Evolutionary conservation across 2,797 vertebrate genomes (phyloP).

Genomic region (Monodelphis domestica): DNA sequence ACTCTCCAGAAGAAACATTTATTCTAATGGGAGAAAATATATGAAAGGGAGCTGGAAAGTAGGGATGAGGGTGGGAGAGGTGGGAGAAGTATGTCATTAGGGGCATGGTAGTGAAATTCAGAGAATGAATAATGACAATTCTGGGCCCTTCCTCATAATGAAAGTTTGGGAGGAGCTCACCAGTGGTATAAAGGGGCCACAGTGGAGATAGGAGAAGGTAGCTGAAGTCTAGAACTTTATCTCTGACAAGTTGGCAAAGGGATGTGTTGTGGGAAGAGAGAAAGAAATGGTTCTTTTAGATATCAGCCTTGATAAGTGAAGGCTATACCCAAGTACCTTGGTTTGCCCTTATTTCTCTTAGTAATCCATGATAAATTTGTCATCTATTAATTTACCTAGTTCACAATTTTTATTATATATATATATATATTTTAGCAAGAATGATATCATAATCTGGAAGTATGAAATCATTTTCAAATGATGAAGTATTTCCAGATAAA

Average conservation of each 20-base stretch:
- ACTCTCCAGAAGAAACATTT: neutral
- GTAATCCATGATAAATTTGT: neutral
- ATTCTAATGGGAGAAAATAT: neutral
- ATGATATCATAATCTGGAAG: constrained; percentile 42
- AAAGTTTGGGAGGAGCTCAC: neutral
- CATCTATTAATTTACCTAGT: constrained; percentile 41
- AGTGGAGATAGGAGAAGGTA: neutral
- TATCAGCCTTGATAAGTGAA: neutral
- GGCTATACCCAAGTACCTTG: neutral
- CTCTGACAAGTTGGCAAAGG: neutral
- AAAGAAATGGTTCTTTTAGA: neutral
- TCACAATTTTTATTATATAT: constrained; percentile 24
- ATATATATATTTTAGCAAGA: constrained; percentile 47
- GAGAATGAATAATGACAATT: neutral
- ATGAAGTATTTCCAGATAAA: neutral
- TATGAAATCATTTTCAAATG: neutral
- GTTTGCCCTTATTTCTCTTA: neutral
- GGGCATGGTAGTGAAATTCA: neutral
- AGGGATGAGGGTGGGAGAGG: neutral
- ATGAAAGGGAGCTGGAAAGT: neutral
- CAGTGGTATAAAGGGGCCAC: neutral
- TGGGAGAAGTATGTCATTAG: neutral
- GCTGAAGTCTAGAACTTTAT: neutral
- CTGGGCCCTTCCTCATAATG: neutral
- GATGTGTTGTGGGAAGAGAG: neutral